phyloP scores from a whole-genome alignment of 2,797 vertebrate genomes.

The Enoplosus armatus region DNA sequence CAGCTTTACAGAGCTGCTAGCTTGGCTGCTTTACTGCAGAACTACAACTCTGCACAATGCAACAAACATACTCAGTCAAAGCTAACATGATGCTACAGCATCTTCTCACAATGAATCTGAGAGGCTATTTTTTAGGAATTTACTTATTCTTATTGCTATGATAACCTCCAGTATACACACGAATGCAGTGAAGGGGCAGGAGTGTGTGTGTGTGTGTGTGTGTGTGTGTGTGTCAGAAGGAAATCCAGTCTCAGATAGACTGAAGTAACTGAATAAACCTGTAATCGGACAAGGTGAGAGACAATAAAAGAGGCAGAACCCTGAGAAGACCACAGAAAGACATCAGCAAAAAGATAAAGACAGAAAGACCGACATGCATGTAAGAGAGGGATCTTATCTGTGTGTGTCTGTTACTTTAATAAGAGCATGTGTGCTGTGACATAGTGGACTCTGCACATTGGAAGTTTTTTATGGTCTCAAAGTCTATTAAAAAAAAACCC shows the following conservation, averaged over 20 bases:
- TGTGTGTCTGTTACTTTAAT: not conserved
- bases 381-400: slow-evolving; percentile 7
- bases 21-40: not conserved
- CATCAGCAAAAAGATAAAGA: not conserved
- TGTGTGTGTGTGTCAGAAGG: slow-evolving; percentile 3
- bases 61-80: not conserved
- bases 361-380: too few species aligned
- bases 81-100: too few species aligned
- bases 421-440: not conserved
- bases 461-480: slow-evolving; percentile 40
- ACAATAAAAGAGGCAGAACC: not conserved
- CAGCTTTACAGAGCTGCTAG: not conserved
- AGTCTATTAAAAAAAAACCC: slow-evolving; percentile 25
- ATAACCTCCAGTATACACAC: not conserved
- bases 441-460: slow-evolving; percentile 34
- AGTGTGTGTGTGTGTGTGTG: slow-evolving; percentile 15
- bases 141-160: not conserved
- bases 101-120: not conserved
- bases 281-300: not conserved
- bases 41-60: not conserved
- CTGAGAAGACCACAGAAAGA: not conserved
- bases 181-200: not conserved
- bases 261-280: not conserved
- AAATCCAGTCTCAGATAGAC: not conserved
- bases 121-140: not conserved